These are phyloP conservation scores for Callorhinus ursinus DNA, from an alignment of 2,113 vertebrate species.

Conservation along the genomic window DNA sequence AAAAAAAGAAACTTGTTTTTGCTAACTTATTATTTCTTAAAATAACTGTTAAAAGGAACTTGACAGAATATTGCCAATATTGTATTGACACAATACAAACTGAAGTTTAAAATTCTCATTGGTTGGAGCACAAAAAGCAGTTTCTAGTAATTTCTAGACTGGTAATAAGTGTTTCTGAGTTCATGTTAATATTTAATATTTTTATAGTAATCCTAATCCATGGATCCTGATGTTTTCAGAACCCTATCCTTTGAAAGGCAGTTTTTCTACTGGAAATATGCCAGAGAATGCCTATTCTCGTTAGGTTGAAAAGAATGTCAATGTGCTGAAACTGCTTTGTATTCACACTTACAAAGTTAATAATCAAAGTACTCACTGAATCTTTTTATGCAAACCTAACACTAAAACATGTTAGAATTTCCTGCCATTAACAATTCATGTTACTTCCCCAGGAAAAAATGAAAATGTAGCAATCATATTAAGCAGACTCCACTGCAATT, in stretches of 20 bases:
- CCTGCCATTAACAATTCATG: slow-evolving; percentile 59
- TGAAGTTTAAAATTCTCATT: slow-evolving; percentile 44
- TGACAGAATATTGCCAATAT: background rate
- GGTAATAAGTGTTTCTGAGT: background rate
- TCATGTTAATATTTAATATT: background rate
- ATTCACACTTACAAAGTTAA: slow-evolving; percentile 9
- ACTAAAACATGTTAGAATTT: slow-evolving; percentile 52
- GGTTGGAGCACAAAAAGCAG: background rate
- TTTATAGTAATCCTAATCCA: background rate
- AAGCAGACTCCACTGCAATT: background rate
- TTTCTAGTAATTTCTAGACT: slow-evolving; percentile 23
- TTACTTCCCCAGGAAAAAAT: slow-evolving; percentile 53
- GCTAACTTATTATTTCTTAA: background rate
- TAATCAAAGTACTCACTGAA: slow-evolving; percentile 3
- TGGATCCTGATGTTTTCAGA: background rate
- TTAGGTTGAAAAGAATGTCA: background rate
- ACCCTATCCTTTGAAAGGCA: background rate
- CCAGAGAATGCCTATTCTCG: background rate
- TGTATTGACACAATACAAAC: background rate
- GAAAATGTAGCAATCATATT: slow-evolving; percentile 45
- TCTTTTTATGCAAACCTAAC: slow-evolving; percentile 24
- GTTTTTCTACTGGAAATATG: background rate
- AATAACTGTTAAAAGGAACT: background rate
- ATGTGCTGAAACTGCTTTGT: background rate
- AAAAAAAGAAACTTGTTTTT: slow-evolving; percentile 3